These are phyloP conservation scores for Microchrysa polita DNA, from an alignment of 2,888 invertebrate genomes.

Conservation along the genomic window DNA sequence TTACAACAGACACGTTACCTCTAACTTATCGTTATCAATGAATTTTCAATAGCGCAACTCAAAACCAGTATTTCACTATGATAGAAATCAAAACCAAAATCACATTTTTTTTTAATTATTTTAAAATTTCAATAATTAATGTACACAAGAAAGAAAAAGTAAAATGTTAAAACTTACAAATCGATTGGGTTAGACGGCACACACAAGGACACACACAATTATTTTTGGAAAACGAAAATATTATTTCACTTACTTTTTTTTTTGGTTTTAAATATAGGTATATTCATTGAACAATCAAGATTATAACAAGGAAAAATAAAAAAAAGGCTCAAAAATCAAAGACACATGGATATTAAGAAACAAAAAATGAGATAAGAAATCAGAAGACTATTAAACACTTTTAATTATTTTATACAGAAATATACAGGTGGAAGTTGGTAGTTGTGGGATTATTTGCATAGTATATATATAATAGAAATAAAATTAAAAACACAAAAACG, in stretches of 20 bases:
- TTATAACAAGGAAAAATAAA: too few relatives aligned
- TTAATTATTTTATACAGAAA: slow-evolving; percentile 4
- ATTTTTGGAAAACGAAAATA: slow-evolving; percentile 42
- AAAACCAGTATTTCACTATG: slow-evolving; percentile 28
- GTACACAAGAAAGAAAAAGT: slow-evolving; percentile 20
- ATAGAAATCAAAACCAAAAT: slow-evolving; percentile 51
- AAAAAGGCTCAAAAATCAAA: not conserved
- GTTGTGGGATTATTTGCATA: not conserved
- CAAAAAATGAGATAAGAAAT: not conserved
- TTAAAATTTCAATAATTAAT: slow-evolving; percentile 2
- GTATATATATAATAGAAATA: not conserved
- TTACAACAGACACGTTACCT: not conserved
- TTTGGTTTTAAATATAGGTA: too few relatives aligned
- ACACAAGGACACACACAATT: slow-evolving; percentile 60
- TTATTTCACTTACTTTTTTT: too few relatives aligned
- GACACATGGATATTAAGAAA: slow-evolving; percentile 22
- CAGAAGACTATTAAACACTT: not conserved
- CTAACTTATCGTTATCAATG: not conserved
- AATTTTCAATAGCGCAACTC: not conserved
- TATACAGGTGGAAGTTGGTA: not conserved
- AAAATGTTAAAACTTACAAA: slow-evolving; percentile 17
- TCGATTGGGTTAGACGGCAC: slow-evolving; percentile 60
- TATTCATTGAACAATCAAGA: slow-evolving; percentile 39
- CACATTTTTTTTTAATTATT: too few relatives aligned
- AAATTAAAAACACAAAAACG: not conserved